Evolutionary conservation across 1,140 invertebrate genomes (phyloP), one percentile per base, ranked within the genome.

Genomic region (Meloidogyne floridensis): DNA sequence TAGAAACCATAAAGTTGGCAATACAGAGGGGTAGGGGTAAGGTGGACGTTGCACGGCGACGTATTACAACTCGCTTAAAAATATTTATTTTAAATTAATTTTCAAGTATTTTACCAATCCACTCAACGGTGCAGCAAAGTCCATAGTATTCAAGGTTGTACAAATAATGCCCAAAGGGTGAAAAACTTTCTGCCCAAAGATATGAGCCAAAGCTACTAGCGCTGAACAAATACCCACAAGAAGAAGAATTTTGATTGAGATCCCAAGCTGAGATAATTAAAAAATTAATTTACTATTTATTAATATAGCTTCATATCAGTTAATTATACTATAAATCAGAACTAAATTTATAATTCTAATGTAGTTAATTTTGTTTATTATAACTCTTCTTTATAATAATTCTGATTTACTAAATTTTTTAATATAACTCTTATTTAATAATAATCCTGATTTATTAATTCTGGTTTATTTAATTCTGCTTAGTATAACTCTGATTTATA

Each of bases 11-110:
- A 74, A 90, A 90, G 82, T 89, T 89, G 76, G 88, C 88, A 80
- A 89, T 90, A 84, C 88, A 89, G 42, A 89, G 82, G 54, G 88
- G 88, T n/a, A 89, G 80, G 13, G 88, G 88, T 75, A 89, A 85
- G 15, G 88, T 89, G 18, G 89, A 89, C n/a, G 88, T 89, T 15
- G 88, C 88, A 47, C 87, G 65, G 20, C 89, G 84, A 65, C 89
- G 85, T 74, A 90, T 88, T 32, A 90, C 88, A 10, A 87, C 86
- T 83, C 81, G 80, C 84, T 86, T 10, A 65, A 65, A n/a, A 65
- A 84, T 59, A 53, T 43, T 65, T 20, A 65, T 69, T n/a, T 42
- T 15, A 15, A 54, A 32, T 43, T 32, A 77, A 1, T 32, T 20
- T 32, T 32, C 32, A 76, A 54, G 5, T 2, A 11, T 43, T 75